Evolutionary conservation across 37 sponge, comb jelly and placozoan genomes (phyloP).

Genomic region (Petrosia ficiformis): DNA sequence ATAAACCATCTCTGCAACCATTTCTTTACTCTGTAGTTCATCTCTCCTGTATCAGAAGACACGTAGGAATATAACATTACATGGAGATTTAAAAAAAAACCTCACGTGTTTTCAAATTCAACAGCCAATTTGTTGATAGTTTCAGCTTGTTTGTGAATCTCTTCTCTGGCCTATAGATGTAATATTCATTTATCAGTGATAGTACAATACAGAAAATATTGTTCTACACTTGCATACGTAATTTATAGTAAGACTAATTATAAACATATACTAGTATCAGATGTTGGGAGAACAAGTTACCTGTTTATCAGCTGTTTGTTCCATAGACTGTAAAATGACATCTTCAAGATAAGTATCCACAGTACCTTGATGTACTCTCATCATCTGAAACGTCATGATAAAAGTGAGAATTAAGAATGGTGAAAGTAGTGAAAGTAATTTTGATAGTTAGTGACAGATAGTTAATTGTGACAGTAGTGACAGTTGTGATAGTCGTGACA

Average conservation of each 20-base stretch:
- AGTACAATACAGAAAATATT: neutral
- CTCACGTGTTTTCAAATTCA: constrained; percentile 78
- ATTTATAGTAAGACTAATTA: constrained; percentile 1
- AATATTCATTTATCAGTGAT: constrained; percentile 2
- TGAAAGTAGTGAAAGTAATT: neutral
- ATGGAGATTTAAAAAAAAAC: too few relatives aligned
- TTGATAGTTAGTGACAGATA: neutral
- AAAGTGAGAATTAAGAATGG: neutral
- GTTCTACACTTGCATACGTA: neutral
- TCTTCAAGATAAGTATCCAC: constrained; percentile 96
- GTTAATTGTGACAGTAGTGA: too few relatives aligned
- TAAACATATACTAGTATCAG: neutral
- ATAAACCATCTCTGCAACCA: constrained; percentile 92
- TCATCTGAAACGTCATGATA: too few relatives aligned
- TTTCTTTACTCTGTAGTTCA: constrained; percentile 67
- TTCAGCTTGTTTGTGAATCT: constrained; percentile 74
- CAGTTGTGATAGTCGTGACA: too few relatives aligned
- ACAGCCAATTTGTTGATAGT: constrained; percentile 81
- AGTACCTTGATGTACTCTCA: constrained; percentile 77
- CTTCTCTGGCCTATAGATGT: constrained; percentile 67
- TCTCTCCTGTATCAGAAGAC: constrained; percentile 9
- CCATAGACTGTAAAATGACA: constrained; percentile 72
- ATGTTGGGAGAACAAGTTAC: too few relatives aligned
- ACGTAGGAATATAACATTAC: neutral
- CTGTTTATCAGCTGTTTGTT: constrained; percentile 86